A percentile compares a stretch with the other conserved stretches of the same genome.
These are phyloP conservation scores for Icerya purchasi DNA, from an alignment of 2,888 invertebrate species.

Conservation along the genomic window DNA sequence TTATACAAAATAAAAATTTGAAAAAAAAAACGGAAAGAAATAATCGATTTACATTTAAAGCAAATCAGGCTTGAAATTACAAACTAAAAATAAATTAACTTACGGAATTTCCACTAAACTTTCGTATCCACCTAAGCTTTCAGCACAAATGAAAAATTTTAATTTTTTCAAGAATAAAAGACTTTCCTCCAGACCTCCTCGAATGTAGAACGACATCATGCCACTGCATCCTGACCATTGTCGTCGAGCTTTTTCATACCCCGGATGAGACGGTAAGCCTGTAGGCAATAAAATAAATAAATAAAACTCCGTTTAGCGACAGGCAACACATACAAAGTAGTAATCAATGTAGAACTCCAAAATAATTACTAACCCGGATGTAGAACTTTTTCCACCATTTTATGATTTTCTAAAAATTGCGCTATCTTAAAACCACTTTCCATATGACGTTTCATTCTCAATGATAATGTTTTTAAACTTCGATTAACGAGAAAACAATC, in stretches of 20 bases:
- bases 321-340: too few relatives aligned
- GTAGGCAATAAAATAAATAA: too few relatives aligned
- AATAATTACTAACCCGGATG: conserved; percentile 66
- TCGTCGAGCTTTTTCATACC: conserved; percentile 51
- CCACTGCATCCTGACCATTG: conserved; percentile 80
- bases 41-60: too few relatives aligned
- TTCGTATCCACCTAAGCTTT: conserved; percentile 88
- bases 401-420: conserved; percentile 56
- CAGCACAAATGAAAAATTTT: conserved; percentile 68
- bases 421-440: conserved; percentile 56
- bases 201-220: conserved; percentile 71
- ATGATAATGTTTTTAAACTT: conserved; percentile 75
- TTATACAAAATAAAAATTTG: too few relatives aligned
- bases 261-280: conserved; percentile 68
- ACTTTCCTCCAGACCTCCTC: conserved; percentile 50
- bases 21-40: too few relatives aligned
- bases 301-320: too few relatives aligned
- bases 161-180: conserved; percentile 48
- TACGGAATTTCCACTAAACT: conserved; percentile 86
- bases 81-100: conserved; percentile 30
- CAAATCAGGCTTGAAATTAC: too few relatives aligned
- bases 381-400: conserved; percentile 52
- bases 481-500: conserved; percentile 86
- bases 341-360: too few relatives aligned
- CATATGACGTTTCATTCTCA: conserved; percentile 79